Base-by-base conservation (phyloP, 2,888 invertebrate genomes). In the Habroteleia sp. region DNA sequence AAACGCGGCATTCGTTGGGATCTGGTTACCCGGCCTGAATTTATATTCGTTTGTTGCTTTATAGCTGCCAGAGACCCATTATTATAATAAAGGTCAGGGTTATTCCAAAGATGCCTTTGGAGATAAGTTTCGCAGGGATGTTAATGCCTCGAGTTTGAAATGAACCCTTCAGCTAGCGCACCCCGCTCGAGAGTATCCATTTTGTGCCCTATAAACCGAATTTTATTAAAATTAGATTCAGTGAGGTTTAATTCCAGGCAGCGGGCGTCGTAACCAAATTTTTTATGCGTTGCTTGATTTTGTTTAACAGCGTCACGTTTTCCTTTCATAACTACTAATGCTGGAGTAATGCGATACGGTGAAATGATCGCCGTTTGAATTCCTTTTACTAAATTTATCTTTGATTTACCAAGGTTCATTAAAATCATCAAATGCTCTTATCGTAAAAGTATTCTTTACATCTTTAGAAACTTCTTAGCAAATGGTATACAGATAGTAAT, bases 61-160 rank as follows among this genome's bases (percentile, higher is more conserved):
- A 62, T 48, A 20, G 56, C 56, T n/a, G 6, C 10, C 46, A n/a
- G 10, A 48, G 72, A 7, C 31, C 73, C 29, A 31, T 74, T 66
- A 62, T 66, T 66, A 46, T 62, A 62, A 74, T 66, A 60, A 66
- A 74, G 73, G 66, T 66, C 65, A 66, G 65, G 60, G 60, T 44
- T 39, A 14, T 35, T 27, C 7, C 20, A 16, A 58, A 52, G 60
- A 69, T 50, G 68, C 58, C 23, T 13, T 7, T 27, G 35, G 39
- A 66, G 66, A 48, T 56, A 48, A 66, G 56, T 46, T 33, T 46
- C 25, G 41, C 48, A 29, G 58, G 58, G 68, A 48, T 58, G 58
- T 58, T 58, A 68, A 58, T 58, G 52, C 7, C n/a, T 46, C n/a
- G 39, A 33, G 41, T 25, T 33, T 3, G 52, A 35, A 58, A 42